Base-by-base conservation (phyloP, 1,140 invertebrate genomes). In the Drosophila arawakana region DNA sequence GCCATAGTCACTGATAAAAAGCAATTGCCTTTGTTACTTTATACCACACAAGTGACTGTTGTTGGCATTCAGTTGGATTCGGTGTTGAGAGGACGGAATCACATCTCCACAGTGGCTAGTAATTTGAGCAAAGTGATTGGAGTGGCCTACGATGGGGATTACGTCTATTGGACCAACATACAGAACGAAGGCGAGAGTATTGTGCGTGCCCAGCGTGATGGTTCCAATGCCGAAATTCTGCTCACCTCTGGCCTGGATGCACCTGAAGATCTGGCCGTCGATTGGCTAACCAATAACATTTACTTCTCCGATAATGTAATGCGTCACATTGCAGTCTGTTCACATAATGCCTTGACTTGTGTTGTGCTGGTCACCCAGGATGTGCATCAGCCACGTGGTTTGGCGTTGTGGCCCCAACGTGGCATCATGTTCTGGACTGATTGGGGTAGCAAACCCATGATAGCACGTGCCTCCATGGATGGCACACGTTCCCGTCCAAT, bases 351-450 rank as follows among this genome's bases (percentile, higher is more conserved):
- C 0, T 72, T 92, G 2, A 91, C 94, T 59, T 96, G 96, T 90
- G 93, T 94, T 7, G 93, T 96, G 39, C 81, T 97, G 9, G 90
- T 94, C 5, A 94, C 94, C 4, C 88, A 94, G 54, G 91, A 93
- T 76, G 92, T 94, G 0, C 91, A 94, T 37, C 94, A 94, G 86
- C 96, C 96, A 0, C 93, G 94, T 63, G 95, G 94, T 11, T 93
- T 97, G 18, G 95, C 93, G 0, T 76, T 96, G 3, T 93, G 95
- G 92, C 94, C 95, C 1, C 92, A 92, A 7, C 91, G 94, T 11
- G 95, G 96, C 94, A 90, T 93, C 52, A 95, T 98, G 94, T 98
- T 95, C 90, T 98, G 97, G 97, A 95, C 95, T 2, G 97, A 98
- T 90, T 98, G 96, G 96, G 95, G 96, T 8, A 81, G 93, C 7